A percentile compares a stretch with the other conserved stretches of the same genome.
Evolutionary conservation across 2,888 invertebrate species (phyloP).

Genomic region (Busseola fusca): DNA sequence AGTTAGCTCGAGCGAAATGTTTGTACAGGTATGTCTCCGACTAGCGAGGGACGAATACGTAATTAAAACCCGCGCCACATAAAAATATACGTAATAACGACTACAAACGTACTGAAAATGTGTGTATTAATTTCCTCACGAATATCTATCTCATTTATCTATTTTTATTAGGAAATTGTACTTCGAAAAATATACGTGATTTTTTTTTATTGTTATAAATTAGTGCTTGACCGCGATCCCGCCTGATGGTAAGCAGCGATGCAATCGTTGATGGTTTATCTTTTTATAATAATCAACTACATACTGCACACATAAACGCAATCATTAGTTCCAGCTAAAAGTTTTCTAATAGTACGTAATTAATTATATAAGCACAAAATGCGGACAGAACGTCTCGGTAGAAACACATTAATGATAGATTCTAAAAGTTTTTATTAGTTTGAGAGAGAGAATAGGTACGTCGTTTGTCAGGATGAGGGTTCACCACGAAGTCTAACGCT

Average conservation of each 20-base stretch:
- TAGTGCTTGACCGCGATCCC: no score
- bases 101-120: constrained; percentile 19
- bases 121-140: neutral
- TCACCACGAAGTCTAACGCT: constrained; percentile 33
- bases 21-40: constrained; percentile 63
- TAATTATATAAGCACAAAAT: constrained; percentile 31
- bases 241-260: no score
- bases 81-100: constrained; percentile 17
- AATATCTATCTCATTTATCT: constrained; percentile 2
- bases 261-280: no score
- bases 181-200: neutral
- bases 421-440: constrained; percentile 55
- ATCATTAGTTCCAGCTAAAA: constrained; percentile 39
- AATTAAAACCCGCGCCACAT: constrained; percentile 51
- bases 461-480: constrained; percentile 57
- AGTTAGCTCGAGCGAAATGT: constrained; percentile 71
- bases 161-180: constrained; percentile 24
- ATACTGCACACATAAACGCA: constrained; percentile 23
- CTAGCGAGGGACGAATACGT: constrained; percentile 54
- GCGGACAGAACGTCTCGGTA: constrained; percentile 21
- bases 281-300: constrained; percentile 33
- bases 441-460: constrained; percentile 36
- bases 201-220: no score
- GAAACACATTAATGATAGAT: constrained; percentile 45
- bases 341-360: constrained; percentile 30